These are phyloP conservation scores for Sphaeramia orbicularis DNA, from an alignment of 2,797 vertebrate species.

Conservation along the genomic window DNA sequence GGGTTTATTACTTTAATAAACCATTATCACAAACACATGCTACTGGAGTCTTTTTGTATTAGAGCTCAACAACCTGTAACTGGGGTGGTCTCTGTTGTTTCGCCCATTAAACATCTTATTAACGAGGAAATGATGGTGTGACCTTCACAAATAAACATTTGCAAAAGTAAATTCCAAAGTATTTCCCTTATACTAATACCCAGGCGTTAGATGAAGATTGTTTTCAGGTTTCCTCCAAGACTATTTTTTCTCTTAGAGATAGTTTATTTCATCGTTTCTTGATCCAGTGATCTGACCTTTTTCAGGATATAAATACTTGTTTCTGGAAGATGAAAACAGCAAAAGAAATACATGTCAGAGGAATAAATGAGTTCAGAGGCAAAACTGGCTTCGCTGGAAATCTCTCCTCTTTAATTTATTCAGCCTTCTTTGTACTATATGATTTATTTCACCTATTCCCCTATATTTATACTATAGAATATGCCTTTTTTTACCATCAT, in stretches of 20 bases:
- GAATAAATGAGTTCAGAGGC: not conserved
- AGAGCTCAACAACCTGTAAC: too few relatives aligned
- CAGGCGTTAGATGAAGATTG: not conserved
- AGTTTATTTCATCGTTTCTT: slow-evolving; percentile 5
- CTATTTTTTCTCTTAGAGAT: slow-evolving; percentile 14
- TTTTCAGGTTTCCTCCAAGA: not conserved
- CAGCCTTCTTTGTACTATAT: not conserved
- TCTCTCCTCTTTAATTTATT: not conserved
- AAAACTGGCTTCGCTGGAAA: not conserved
- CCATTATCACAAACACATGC: too few relatives aligned
- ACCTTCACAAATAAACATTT: too few relatives aligned
- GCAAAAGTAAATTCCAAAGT: too few relatives aligned
- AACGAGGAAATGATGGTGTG: too few relatives aligned
- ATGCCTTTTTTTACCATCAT: too few relatives aligned
- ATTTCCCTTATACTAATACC: not conserved
- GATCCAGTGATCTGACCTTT: not conserved
- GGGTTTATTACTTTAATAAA: too few relatives aligned
- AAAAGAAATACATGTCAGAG: not conserved
- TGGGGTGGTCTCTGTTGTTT: too few relatives aligned
- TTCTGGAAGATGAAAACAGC: slow-evolving; percentile 5
- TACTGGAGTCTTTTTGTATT: too few relatives aligned
- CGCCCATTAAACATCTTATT: too few relatives aligned
- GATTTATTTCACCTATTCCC: too few relatives aligned
- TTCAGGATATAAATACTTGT: slow-evolving; percentile 24
- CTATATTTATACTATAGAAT: too few relatives aligned